These are phyloP conservation scores for Myotis planiceps DNA, from an alignment of 2,797 vertebrate species.

Conservation along the genomic window DNA sequence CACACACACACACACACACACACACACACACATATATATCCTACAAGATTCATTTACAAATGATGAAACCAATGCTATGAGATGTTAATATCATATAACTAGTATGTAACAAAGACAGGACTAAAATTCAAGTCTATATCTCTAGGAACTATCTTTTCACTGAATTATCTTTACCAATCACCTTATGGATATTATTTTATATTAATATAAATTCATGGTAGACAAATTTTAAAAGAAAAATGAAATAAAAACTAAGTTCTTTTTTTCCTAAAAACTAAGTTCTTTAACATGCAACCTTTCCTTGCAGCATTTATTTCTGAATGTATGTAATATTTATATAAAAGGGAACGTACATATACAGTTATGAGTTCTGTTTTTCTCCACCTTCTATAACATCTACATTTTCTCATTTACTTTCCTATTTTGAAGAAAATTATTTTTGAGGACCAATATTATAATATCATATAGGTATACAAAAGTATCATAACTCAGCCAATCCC, in stretches of 20 bases:
- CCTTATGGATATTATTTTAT: slow-evolving; percentile 20
- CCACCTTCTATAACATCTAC: neutral
- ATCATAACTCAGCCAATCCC: neutral
- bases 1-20: no score
- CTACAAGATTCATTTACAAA: slow-evolving; percentile 4
- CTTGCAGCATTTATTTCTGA: slow-evolving; percentile 5
- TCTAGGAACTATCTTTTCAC: slow-evolving; percentile 17
- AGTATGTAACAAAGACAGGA: neutral
- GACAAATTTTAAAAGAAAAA: neutral
- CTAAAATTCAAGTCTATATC: neutral
- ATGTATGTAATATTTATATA: neutral
- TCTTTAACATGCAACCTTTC: neutral
- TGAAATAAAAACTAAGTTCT: neutral
- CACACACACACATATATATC: neutral
- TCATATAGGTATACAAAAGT: neutral
- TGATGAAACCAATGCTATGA: neutral
- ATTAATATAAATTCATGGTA: neutral
- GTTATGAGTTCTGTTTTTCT: neutral
- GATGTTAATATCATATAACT: neutral
- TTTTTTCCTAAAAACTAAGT: neutral
- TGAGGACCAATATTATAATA: neutral
- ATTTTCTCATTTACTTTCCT: neutral
- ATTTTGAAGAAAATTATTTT: slow-evolving; percentile 27
- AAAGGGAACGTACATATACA: neutral
- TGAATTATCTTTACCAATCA: slow-evolving; percentile 28